phyloP scores from a whole-genome alignment of 1,140 invertebrate species.

The Temnothorax nylanderi region DNA sequence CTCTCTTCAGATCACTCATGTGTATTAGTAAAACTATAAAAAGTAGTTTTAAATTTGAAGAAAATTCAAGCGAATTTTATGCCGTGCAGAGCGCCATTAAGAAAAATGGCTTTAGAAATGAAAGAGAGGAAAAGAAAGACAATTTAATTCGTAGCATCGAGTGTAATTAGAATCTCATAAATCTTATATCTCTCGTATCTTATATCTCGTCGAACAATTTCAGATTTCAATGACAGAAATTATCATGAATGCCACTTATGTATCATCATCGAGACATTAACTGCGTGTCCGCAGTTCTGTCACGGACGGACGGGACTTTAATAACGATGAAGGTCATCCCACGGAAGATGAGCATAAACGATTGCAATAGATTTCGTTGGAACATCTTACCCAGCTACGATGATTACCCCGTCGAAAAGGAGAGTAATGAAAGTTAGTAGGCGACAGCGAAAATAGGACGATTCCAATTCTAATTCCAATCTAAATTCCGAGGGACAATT shows the following conservation, averaged over 20 bases:
- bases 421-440: slow-evolving; percentile 56
- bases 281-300: slow-evolving; percentile 14
- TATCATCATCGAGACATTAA: slow-evolving; percentile 15
- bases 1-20: neutral
- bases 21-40: neutral
- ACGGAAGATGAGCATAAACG: slow-evolving; percentile 14
- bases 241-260: slow-evolving; percentile 6
- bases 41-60: neutral
- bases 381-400: slow-evolving; percentile 60
- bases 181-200: neutral
- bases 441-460: neutral
- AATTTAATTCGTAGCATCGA: neutral
- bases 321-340: slow-evolving; percentile 31
- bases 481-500: too few relatives aligned
- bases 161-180: neutral
- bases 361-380: slow-evolving; percentile 66
- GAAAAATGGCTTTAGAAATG: neutral
- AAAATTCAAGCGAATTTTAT: neutral
- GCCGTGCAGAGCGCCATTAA: neutral
- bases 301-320: neutral
- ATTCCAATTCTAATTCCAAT: neutral
- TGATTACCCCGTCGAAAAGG: slow-evolving; percentile 44
- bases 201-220: neutral
- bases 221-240: neutral
- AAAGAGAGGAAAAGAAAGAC: neutral